These are phyloP conservation scores for Andrena flavipes DNA, from an alignment of 2,888 invertebrate species.

Conservation along the genomic window DNA sequence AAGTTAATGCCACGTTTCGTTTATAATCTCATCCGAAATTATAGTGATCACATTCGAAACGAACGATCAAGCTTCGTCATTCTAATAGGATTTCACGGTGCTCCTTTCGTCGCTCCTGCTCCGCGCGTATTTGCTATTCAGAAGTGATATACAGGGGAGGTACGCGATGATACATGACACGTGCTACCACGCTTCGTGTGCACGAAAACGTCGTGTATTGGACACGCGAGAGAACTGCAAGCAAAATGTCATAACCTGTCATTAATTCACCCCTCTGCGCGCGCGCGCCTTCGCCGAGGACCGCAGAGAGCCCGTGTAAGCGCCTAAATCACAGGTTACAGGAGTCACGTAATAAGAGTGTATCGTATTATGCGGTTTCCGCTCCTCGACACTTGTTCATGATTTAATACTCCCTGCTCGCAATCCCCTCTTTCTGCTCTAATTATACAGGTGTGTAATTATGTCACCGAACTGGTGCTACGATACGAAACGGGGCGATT, in stretches of 20 bases:
- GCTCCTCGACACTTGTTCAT: constrained; percentile 15
- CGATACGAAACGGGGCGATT: no score
- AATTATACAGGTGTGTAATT: not conserved
- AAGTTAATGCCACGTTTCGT: constrained; percentile 1
- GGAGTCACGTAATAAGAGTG: constrained; percentile 66
- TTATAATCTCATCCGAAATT: constrained; percentile 7
- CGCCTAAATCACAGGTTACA: constrained; percentile 77
- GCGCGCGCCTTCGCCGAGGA: constrained; percentile 45
- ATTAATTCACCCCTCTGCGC: constrained; percentile 78
- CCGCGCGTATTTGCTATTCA: constrained; percentile 65
- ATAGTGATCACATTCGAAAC: not conserved
- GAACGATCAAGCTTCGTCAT: constrained; percentile 20
- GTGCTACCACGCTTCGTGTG: constrained; percentile 67
- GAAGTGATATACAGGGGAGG: constrained; percentile 66
- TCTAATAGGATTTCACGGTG: constrained; percentile 60
- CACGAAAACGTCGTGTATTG: constrained; percentile 20
- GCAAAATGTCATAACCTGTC: constrained; percentile 81
- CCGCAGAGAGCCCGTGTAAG: constrained; percentile 54
- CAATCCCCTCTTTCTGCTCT: not conserved
- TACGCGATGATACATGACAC: constrained; percentile 73
- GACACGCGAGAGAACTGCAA: constrained; percentile 65
- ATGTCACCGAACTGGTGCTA: no score
- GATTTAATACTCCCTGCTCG: constrained; percentile 26
- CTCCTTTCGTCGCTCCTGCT: constrained; percentile 18
- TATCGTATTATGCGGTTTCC: constrained; percentile 42